Percentiles rank a stretch among this genome's conserved stretches.
Conservation (phyloP, 2,113 vertebrate genomes). For the Suricata suricatta region DNA sequence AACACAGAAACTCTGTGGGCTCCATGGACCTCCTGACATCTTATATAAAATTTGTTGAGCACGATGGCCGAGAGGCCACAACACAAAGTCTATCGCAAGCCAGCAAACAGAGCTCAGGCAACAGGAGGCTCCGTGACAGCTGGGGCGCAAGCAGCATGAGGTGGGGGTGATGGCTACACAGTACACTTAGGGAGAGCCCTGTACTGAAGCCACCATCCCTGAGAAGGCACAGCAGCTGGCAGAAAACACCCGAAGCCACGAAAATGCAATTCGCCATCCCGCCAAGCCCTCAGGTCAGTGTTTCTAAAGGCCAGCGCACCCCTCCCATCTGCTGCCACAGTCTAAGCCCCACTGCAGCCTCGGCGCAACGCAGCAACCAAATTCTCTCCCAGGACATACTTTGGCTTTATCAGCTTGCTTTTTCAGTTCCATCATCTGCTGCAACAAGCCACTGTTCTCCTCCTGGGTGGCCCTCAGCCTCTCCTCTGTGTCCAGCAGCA, state of each 20-base stretch:
- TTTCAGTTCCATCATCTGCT: constrained; percentile 87
- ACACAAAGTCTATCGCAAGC: background rate
- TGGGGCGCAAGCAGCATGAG: background rate
- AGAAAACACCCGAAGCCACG: background rate
- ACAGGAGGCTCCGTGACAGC: background rate
- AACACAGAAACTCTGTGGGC: background rate
- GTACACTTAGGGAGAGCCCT: background rate
- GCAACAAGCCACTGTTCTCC: constrained; percentile 84
- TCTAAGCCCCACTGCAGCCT: background rate
- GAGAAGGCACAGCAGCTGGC: background rate
- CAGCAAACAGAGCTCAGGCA: background rate
- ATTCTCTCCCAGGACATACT: constrained; percentile 81
- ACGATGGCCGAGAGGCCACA: background rate
- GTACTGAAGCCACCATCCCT: background rate
- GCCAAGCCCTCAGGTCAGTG: background rate
- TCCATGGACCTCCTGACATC: background rate
- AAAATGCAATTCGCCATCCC: background rate
- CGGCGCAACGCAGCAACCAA: accelerated
- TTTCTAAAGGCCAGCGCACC: background rate
- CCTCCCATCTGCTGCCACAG: too few species aligned
- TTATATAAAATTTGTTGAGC: background rate
- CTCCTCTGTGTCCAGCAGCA: constrained; percentile 82
- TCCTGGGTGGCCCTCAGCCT: constrained; percentile 83
- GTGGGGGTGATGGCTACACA: background rate
- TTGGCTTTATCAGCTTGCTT: constrained; percentile 88